Conservation (phyloP, 2,888 invertebrate species). For the Thera obeliscata region DNA sequence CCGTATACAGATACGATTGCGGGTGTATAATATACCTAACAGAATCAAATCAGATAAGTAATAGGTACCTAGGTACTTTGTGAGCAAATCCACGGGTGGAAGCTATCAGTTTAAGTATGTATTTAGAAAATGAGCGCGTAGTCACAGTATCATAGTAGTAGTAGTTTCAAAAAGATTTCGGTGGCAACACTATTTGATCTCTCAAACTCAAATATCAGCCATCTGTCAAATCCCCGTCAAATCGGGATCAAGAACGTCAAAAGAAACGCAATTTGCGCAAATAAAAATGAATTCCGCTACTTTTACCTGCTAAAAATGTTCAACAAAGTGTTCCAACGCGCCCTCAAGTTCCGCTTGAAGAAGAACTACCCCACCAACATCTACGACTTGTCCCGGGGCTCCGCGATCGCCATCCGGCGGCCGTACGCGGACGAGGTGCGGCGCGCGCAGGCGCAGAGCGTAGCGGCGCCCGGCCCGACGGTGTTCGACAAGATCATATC, state of each 20-base stretch:
- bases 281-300: constrained; percentile 45
- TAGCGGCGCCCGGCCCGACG: constrained; percentile 78
- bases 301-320: constrained; percentile 67
- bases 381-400: constrained; percentile 73
- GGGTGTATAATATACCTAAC: no score
- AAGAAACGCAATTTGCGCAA: constrained; percentile 17
- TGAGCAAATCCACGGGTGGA: no score
- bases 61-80: no score
- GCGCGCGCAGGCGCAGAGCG: constrained; percentile 68
- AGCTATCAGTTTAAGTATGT: no score
- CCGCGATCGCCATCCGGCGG: constrained; percentile 67
- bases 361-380: constrained; percentile 79
- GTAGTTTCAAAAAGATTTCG: constrained; percentile 3
- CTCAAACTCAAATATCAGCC: no score
- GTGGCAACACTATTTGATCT: constrained; percentile 11
- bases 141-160: background rate
- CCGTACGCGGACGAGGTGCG: constrained; percentile 77
- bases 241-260: constrained; percentile 22
- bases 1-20: no score
- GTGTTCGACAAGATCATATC: constrained; percentile 91
- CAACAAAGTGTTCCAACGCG: constrained; percentile 78
- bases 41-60: no score
- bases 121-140: no score
- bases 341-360: constrained; percentile 73
- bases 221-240: constrained; percentile 9